Conservation (phyloP, 2,888 invertebrate species). For the Macaria liturata region DNA sequence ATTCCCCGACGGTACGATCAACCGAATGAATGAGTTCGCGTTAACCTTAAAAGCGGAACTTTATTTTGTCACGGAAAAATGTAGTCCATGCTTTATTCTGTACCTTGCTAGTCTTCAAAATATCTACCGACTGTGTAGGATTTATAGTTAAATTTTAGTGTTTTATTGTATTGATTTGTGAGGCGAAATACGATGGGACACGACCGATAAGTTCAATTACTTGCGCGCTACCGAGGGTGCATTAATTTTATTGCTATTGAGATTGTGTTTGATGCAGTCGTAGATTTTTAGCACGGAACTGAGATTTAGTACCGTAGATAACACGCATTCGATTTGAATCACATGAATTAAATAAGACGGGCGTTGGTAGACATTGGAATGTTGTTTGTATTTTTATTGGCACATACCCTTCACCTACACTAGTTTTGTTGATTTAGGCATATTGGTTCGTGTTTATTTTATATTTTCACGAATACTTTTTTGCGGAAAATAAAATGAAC, state of each 20-base stretch:
- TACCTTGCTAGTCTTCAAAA: neutral
- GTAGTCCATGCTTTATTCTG: conserved; percentile 7
- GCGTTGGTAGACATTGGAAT: neutral
- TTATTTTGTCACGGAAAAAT: conserved; percentile 21
- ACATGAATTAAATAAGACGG: conserved; percentile 8
- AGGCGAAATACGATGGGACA: conserved; percentile 20
- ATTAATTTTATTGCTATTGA: conserved; percentile 23
- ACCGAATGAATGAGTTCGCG: conserved; percentile 19
- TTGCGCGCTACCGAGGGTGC: conserved; percentile 18
- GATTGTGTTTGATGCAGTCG: conserved; percentile 17
- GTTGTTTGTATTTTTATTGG: neutral
- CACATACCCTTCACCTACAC: too few species aligned
- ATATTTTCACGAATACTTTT: too few species aligned
- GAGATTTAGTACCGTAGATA: conserved; percentile 20
- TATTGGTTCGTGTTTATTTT: too few species aligned
- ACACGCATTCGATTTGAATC: conserved; percentile 14
- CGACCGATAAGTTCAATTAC: conserved; percentile 8
- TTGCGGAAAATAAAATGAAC: too few species aligned
- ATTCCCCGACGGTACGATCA: conserved; percentile 20
- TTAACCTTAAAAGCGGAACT: conserved; percentile 22
- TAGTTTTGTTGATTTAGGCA: too few species aligned
- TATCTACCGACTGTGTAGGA: conserved; percentile 3
- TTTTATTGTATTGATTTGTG: conserved; percentile 15
- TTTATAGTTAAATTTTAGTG: neutral
- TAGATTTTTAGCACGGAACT: conserved; percentile 18